phyloP scores from a whole-genome alignment of 2,113 vertebrate species.

The Syngnathus typhle region DNA sequence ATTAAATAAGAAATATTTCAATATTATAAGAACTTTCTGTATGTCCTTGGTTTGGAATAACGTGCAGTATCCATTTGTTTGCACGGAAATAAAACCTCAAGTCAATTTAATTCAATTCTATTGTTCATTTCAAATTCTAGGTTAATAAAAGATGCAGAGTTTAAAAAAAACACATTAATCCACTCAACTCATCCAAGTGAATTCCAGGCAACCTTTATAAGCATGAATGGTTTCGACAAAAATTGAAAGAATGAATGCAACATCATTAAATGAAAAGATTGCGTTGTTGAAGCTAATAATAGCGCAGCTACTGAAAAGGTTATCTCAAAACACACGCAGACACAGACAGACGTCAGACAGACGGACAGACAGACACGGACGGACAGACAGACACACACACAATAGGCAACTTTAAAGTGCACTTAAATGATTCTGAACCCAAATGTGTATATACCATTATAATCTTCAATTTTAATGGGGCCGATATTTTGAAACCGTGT shows the following conservation, averaged over 20 bases:
- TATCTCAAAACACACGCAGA: neutral
- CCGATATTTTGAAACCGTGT: neutral
- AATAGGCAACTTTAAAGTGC: neutral
- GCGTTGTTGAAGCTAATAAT: no score
- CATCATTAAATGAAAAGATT: neutral
- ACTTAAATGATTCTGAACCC: neutral
- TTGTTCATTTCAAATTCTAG: neutral
- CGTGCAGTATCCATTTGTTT: neutral
- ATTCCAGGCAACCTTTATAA: neutral
- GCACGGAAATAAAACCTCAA: neutral
- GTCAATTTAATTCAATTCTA: neutral
- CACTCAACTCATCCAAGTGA: neutral
- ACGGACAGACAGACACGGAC: no score
- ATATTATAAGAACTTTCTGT: neutral
- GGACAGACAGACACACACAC: no score
- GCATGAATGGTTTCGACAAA: neutral
- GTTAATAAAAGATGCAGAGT: neutral
- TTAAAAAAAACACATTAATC: neutral
- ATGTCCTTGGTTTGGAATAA: neutral
- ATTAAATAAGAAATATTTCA: neutral
- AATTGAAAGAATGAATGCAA: neutral
- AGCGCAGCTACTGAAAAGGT: no score
- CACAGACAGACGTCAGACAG: no score
- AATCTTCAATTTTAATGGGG: neutral
- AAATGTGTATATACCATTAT: neutral